Conservation (phyloP, 2,797 vertebrate genomes). For the Poeciliopsis paucimaculata region DNA sequence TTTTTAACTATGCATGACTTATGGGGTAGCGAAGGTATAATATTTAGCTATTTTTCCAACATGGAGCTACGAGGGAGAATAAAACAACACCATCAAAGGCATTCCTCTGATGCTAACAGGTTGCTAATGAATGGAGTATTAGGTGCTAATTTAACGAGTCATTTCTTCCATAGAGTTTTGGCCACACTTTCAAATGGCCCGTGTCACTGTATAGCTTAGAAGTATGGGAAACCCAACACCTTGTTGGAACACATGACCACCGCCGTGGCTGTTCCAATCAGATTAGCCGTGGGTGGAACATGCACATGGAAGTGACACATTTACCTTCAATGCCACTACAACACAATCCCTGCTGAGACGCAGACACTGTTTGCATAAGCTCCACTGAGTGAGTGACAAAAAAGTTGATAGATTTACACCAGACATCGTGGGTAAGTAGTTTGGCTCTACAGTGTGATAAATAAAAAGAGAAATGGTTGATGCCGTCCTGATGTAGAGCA, state of each 20-base stretch:
- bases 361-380: conserved; percentile 40
- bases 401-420: conserved; percentile 19
- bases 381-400: conserved; percentile 39
- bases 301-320: conserved; percentile 67
- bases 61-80: conserved; percentile 43
- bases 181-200: conserved; percentile 74
- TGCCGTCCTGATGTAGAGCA: conserved; percentile 10
- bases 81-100: conserved; percentile 74
- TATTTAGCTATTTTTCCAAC: conserved; percentile 40
- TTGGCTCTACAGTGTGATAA: neutral
- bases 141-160: conserved; percentile 79
- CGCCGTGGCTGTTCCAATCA: conserved; percentile 73
- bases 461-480: conserved; percentile 11
- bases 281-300: conserved; percentile 64
- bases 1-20: conserved; percentile 23
- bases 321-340: conserved; percentile 73
- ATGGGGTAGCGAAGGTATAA: conserved; percentile 21
- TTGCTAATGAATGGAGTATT: conserved; percentile 77
- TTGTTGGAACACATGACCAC: conserved; percentile 71
- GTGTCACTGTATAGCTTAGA: conserved; percentile 75
- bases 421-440: conserved; percentile 23
- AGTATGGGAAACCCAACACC: conserved; percentile 77
- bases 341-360: conserved; percentile 41
- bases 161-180: conserved; percentile 79
- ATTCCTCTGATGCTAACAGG: conserved; percentile 73